A percentile compares a stretch with the other conserved stretches of the same genome.
phyloP scores from a whole-genome alignment of 1,140 invertebrate species.

The Pomphorhynchus laevis region DNA sequence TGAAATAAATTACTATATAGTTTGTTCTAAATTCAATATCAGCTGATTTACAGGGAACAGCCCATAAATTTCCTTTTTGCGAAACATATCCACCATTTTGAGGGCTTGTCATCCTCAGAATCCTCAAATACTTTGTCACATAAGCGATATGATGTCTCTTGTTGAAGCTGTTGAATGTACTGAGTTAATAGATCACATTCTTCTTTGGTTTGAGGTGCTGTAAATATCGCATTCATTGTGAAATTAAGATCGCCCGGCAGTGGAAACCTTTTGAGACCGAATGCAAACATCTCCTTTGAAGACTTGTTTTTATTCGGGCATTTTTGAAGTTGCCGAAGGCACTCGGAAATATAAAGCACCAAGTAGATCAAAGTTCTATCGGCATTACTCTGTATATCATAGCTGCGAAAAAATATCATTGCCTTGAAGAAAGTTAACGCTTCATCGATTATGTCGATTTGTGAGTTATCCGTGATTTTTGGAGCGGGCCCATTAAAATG shows the following conservation, averaged over 20 bases:
- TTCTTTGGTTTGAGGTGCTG: conserved; percentile 30
- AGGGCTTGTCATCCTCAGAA: conserved; percentile 54
- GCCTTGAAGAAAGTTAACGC: conserved; percentile 83
- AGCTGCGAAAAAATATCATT: conserved; percentile 91
- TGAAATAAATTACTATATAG: no score
- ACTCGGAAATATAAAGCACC: conserved; percentile 91
- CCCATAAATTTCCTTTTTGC: conserved; percentile 98
- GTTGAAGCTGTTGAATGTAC: conserved; percentile 62
- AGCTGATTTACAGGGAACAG: no score
- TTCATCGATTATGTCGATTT: conserved; percentile 80
- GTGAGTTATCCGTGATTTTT: conserved; percentile 12
- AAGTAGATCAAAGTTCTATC: conserved; percentile 84
- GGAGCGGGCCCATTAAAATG: conserved; percentile 9
- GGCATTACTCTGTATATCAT: conserved; percentile 77
- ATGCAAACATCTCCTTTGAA: conserved; percentile 62
- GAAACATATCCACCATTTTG: conserved; percentile 98
- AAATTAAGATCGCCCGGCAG: conserved; percentile 79
- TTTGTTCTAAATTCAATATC: no score
- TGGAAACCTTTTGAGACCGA: conserved; percentile 70
- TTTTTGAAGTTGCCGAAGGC: conserved; percentile 61
- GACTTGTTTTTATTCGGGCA: conserved; percentile 54
- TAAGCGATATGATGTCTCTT: conserved; percentile 58
- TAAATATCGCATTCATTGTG: conserved; percentile 82
- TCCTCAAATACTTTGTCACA: conserved; percentile 63
- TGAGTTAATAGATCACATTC: conserved; percentile 47